phyloP scores from a whole-genome alignment of 1,140 invertebrate species.

The Drosophila miranda region DNA sequence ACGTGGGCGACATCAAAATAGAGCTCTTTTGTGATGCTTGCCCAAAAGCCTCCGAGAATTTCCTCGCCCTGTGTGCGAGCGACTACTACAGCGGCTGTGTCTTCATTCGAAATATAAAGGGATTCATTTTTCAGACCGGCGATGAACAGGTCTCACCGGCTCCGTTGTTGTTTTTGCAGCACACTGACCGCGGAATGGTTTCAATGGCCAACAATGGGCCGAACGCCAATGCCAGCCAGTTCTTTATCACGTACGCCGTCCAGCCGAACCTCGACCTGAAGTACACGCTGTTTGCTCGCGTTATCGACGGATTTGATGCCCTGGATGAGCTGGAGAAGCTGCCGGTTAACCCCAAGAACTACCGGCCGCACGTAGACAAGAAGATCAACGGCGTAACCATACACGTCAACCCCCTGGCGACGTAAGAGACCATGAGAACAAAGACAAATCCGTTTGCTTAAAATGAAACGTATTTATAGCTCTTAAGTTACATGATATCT shows the following conservation, averaged over 20 bases:
- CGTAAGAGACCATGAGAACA: conserved; percentile 78
- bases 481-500: conserved; percentile 57
- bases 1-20: conserved; percentile 98
- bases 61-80: conserved; percentile 97
- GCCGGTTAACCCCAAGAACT: conserved; percentile 96
- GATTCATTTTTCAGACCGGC: conserved; percentile 98
- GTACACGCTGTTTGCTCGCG: conserved; percentile 98
- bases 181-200: conserved; percentile 92
- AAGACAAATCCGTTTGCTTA: conserved; percentile 21
- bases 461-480: conserved; percentile 60
- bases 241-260: conserved; percentile 96
- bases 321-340: conserved; percentile 98
- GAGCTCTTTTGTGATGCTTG: conserved; percentile 98
- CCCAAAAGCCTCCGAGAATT: conserved; percentile 98
- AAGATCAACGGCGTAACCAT: conserved; percentile 95
- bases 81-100: conserved; percentile 97
- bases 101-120: conserved; percentile 99
- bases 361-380: conserved; percentile 91
- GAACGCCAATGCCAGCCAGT: conserved; percentile 99
- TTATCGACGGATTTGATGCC: conserved; percentile 98
- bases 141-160: conserved; percentile 70
- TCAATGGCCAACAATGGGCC: conserved; percentile 99
- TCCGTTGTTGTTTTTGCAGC: conserved; percentile 82
- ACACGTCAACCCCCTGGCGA: conserved; percentile 97
- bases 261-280: conserved; percentile 98